Evolutionary conservation across 2,888 invertebrate species (phyloP).

Genomic region (Tenthredo livida): DNA sequence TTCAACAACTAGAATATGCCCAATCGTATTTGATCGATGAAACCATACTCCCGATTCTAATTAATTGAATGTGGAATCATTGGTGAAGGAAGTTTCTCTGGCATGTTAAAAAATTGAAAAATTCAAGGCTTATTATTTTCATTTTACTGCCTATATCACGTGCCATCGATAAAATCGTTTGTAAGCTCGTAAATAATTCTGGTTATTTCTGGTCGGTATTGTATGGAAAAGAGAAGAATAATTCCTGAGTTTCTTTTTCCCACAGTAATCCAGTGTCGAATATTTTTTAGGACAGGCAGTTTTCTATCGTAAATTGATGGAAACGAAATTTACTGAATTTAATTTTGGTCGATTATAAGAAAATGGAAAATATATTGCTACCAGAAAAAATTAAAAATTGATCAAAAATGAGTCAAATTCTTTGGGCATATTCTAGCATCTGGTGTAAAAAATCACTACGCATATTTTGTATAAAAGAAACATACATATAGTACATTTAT

Average conservation of each 20-base stretch:
- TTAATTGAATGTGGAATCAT: background rate
- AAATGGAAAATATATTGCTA: background rate
- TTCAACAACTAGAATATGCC: conserved; percentile 13
- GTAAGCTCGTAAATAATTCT: background rate
- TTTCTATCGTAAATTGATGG: background rate
- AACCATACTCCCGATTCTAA: background rate
- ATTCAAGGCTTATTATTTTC: background rate
- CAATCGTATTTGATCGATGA: background rate
- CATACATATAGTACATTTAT: background rate
- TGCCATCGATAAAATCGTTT: background rate
- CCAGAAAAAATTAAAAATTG: background rate
- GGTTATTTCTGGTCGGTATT: background rate
- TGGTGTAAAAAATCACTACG: background rate
- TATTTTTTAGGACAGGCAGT: background rate
- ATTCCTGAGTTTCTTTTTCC: background rate
- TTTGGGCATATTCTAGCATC: conserved; percentile 8
- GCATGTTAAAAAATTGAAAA: background rate
- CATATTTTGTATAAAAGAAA: background rate
- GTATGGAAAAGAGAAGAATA: background rate
- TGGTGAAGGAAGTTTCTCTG: background rate
- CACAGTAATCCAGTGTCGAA: background rate
- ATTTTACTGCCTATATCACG: background rate
- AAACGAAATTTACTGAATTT: background rate
- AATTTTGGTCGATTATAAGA: background rate
- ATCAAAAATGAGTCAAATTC: background rate